Evolutionary conservation across 1,140 invertebrate species (phyloP), one percentile per base, ranked within the genome.

Genomic region (Diprion similis): DNA sequence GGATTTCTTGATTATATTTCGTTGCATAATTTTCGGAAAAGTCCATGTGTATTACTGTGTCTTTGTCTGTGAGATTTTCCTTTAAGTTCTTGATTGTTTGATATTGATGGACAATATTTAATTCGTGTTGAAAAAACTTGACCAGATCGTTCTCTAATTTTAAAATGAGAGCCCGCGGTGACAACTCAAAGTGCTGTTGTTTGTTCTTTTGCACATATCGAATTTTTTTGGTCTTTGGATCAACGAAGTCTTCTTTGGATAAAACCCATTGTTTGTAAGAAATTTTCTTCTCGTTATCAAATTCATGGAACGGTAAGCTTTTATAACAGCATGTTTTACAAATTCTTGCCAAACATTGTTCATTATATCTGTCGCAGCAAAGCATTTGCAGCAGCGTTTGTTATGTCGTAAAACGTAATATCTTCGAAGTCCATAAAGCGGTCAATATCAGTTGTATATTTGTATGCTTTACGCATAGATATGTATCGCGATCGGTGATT

Each of bases 91-190:
- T 78, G 1, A 82, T 72, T 66, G 72, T 68, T 13, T 78, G 74
- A 48, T 80, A 78, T 72, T 82, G 79, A 68, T 78, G 76, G 11
- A 69, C 67, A 15, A 78, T 80, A 46, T 78, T 78, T 37, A 67
- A 10, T 37, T 1, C n/a, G 37, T 71, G 37, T 48, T 48, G 13
- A 9, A 48, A 71, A 17, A 71, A 71, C 17, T 45, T 45, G 18
- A 48, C 48, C n/a, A 59, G 46, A 71, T 48, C 18, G 17, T 67
- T 67, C 17, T 67, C 66, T 67, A 67, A 37, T 37, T 67, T 17
- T 17, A 18, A 11, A 37, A 67, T 67, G 10, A 67, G n/a, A 67
- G 10, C 66, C 17, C 24, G n/a, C 9, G 66, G 66, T 18, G 10
- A 67, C 18, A 67, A 11, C 11, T 37, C 24, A 17, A 67, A 17